Percentiles rank a stretch among this genome's conserved stretches.
These are phyloP conservation scores for Sipha maydis DNA, from an alignment of 2,888 invertebrate genomes.

Conservation along the genomic window DNA sequence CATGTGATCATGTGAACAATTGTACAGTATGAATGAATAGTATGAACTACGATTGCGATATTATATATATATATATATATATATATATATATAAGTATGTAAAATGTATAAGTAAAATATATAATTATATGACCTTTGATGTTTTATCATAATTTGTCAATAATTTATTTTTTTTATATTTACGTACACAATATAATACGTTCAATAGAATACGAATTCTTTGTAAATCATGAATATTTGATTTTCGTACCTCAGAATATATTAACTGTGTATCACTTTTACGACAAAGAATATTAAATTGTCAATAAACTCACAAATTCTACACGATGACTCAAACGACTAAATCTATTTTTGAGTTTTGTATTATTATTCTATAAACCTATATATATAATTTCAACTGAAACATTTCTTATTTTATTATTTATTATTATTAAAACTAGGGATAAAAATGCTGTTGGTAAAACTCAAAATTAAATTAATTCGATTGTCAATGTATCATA, in stretches of 20 bases:
- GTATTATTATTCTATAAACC: background rate
- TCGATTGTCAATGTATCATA: conserved; percentile 9
- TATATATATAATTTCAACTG: background rate
- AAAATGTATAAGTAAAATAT: no score
- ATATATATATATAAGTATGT: no score
- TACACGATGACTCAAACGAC: background rate
- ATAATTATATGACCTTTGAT: no score
- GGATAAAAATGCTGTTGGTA: background rate
- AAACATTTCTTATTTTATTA: background rate
- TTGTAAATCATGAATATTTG: conserved; percentile 21
- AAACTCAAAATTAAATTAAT: background rate
- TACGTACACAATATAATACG: background rate
- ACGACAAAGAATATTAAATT: background rate
- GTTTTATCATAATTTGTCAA: no score
- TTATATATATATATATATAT: no score
- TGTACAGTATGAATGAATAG: no score
- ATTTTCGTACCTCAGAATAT: background rate
- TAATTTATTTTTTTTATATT: no score
- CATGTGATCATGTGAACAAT: no score
- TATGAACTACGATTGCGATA: no score
- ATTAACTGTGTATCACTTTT: background rate
- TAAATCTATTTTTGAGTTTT: background rate
- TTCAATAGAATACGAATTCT: background rate
- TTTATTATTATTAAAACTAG: background rate
- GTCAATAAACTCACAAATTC: background rate